phyloP scores from a whole-genome alignment of 1,140 invertebrate genomes.

The Cydia amplana region DNA sequence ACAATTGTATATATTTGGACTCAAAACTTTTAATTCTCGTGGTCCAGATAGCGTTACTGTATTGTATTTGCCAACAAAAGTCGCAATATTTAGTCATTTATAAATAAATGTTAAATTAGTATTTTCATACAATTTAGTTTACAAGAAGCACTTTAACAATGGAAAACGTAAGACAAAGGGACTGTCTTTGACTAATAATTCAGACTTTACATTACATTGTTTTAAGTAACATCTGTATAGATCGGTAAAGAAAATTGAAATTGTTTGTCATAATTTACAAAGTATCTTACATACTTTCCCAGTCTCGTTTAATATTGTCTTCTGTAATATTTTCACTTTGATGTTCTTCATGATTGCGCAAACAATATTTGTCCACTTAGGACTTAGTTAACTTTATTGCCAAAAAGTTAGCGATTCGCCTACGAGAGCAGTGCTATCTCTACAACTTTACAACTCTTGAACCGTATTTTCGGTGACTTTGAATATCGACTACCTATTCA shows the following conservation, averaged over 20 bases:
- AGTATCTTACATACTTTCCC: background rate
- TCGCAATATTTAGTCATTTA: too few relatives aligned
- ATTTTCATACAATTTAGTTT: too few relatives aligned
- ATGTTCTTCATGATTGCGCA: background rate
- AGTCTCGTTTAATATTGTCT: background rate
- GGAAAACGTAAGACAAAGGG: background rate
- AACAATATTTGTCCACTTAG: background rate
- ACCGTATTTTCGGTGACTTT: background rate
- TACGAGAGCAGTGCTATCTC: background rate
- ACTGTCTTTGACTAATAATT: background rate
- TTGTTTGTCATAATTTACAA: background rate
- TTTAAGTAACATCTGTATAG: too few relatives aligned
- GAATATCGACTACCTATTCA: slow-evolving; percentile 7
- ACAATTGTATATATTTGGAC: too few relatives aligned
- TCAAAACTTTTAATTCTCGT: too few relatives aligned
- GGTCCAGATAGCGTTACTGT: too few relatives aligned
- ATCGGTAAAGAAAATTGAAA: background rate
- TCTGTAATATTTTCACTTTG: background rate
- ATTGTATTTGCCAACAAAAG: too few relatives aligned
- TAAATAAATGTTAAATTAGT: too few relatives aligned
- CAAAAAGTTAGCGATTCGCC: background rate
- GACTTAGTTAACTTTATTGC: background rate
- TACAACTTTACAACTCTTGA: background rate
- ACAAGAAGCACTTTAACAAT: too few relatives aligned
- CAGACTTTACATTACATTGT: background rate